Evolutionary conservation across 1,140 invertebrate species (phyloP), one percentile per base, ranked within the genome.

Genomic region (Drosophila cardini): DNA sequence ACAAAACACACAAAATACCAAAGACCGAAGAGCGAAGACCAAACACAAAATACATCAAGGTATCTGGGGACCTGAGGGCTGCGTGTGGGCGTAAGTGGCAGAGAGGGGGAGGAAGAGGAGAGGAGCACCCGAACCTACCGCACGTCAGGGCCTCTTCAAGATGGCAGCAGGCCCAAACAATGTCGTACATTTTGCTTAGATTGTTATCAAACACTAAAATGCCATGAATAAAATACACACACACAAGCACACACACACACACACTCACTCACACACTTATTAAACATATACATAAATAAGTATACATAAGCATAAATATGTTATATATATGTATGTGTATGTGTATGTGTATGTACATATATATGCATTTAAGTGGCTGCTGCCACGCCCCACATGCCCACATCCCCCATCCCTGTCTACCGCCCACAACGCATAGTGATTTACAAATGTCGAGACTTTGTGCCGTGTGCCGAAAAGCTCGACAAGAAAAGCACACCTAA

Each of bases 181-280:
- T 86, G 83, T 71, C 83, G 64, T 86, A 86, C 83, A 87, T 87
- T 86, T 86, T 87, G 83, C 77, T 87, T 73, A 87, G 83, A 86
- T 86, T 86, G 64, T 82, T 86, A 86, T 86, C 83, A 86, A 86
- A 87, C 68, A 71, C 83, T 79, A 83, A 86, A 86, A 82, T 71
- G 70, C 76, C 83, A 79, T 87, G 83, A 87, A 86, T 87, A 86
- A 87, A 78, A 73, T 21, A 68, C 70, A 71, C 10, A 52, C 11
- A 16, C 16, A 21, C 11, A 42, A 7, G 11, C 16, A 43, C 26
- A 65, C 26, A 34, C 26, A 45, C 36, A 42, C 11, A 16, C 16
- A 21, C 11, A 42, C 11, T 11, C 16, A 43, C 26, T 62, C 26
- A 34, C 26, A 45, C 36, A 42, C n/a, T n/a, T n/a, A n/a, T n/a